A percentile compares a stretch with the other conserved stretches of the same genome.
These are phyloP conservation scores for Girardinus metallicus DNA, from an alignment of 2,797 vertebrate species.

Conservation along the genomic window DNA sequence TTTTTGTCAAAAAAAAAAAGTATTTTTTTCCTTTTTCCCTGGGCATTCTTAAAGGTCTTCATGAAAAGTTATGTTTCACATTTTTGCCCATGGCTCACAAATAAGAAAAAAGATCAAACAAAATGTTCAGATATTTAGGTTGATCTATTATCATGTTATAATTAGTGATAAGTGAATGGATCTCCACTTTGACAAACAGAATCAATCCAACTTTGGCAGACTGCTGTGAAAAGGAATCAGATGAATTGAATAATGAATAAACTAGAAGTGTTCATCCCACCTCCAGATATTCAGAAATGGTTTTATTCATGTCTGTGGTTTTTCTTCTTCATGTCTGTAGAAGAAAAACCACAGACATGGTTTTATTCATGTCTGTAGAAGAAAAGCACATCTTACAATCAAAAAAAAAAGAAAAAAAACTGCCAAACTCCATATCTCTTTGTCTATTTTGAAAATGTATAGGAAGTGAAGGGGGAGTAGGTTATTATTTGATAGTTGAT, in stretches of 20 bases:
- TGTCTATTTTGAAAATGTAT: not conserved
- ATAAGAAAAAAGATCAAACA: not conserved
- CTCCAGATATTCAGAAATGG: not conserved
- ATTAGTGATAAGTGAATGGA: not conserved
- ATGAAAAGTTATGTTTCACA: not conserved
- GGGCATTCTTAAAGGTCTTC: not conserved
- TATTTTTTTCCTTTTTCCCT: not conserved
- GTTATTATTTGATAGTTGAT: not conserved
- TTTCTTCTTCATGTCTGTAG: not conserved
- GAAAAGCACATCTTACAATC: not conserved
- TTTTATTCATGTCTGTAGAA: no score
- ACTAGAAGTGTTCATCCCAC: not conserved
- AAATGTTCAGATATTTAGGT: not conserved
- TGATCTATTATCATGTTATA: not conserved
- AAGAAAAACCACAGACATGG: no score
- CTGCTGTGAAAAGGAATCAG: not conserved
- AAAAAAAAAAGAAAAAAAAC: not conserved
- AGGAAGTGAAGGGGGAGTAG: not conserved
- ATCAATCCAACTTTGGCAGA: not conserved
- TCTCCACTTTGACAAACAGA: not conserved
- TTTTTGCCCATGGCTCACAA: not conserved
- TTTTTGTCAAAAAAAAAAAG: not conserved
- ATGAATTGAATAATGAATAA: not conserved
- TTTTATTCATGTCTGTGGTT: not conserved
- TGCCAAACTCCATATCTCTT: not conserved